Conservation (phyloP, 2,113 vertebrate species). For the Trematomus loennbergii region DNA sequence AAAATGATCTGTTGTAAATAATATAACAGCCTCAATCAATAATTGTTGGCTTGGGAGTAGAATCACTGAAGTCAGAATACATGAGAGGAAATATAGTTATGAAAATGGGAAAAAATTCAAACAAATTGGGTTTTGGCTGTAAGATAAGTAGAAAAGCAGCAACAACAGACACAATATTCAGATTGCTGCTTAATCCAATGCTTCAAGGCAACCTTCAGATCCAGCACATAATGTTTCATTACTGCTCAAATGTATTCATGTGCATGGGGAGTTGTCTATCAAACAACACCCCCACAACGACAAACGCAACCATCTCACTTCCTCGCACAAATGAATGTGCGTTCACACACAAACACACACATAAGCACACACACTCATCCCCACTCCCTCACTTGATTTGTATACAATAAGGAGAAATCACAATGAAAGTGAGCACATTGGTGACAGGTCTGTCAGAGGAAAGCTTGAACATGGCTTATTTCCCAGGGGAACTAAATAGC, state of each 20-base stretch:
- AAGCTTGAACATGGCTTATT: constrained; percentile 78
- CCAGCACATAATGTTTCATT: constrained; percentile 73
- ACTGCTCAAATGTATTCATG: constrained; percentile 72
- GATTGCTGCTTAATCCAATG: constrained; percentile 69
- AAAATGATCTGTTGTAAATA: constrained; percentile 66
- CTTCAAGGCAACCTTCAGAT: constrained; percentile 61
- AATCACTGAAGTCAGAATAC: constrained; percentile 25
- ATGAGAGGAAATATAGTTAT: constrained; percentile 17
- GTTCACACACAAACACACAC: neutral
- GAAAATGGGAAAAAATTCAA: constrained; percentile 48
- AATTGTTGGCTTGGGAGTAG: constrained; percentile 30
- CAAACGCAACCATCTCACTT: constrained; percentile 18
- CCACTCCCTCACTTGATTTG: constrained; percentile 69
- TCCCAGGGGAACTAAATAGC: constrained; percentile 74
- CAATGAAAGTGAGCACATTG: constrained; percentile 54
- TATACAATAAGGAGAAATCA: constrained; percentile 76
- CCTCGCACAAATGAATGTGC: neutral
- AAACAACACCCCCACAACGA: constrained; percentile 54
- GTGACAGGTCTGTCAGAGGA: constrained; percentile 66
- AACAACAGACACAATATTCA: constrained; percentile 52
- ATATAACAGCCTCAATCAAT: constrained; percentile 63
- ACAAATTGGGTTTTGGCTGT: constrained; percentile 54
- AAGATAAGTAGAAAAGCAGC: constrained; percentile 47
- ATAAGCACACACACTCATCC: constrained; percentile 1
- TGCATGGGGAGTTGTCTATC: constrained; percentile 73